Percentiles rank a stretch among this genome's conserved stretches.
Conservation (phyloP, 2,888 invertebrate species). For the Papilio demoleus region DNA sequence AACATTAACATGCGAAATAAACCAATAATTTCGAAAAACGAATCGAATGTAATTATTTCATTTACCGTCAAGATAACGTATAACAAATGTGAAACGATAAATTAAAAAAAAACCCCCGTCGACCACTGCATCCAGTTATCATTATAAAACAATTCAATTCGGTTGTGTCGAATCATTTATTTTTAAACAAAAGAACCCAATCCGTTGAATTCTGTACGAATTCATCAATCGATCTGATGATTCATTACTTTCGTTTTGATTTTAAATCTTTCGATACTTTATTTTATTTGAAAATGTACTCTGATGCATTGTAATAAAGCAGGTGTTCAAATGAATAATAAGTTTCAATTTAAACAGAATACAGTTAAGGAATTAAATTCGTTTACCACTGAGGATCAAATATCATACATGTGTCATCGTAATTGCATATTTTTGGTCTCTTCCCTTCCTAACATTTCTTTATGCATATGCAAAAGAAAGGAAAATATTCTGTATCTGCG, state of each 20-base stretch:
- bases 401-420: too few species aligned
- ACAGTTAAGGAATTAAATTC: too few species aligned
- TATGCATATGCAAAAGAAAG: too few species aligned
- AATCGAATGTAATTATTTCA: conserved; percentile 26
- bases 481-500: too few species aligned
- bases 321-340: too few species aligned
- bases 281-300: neutral
- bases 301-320: neutral
- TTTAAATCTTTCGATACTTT: neutral
- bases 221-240: conserved; percentile 21
- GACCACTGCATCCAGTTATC: conserved; percentile 8
- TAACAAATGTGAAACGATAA: conserved; percentile 32
- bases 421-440: too few species aligned
- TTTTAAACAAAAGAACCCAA: conserved; percentile 32
- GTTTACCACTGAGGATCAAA: too few species aligned
- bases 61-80: conserved; percentile 22
- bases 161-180: conserved; percentile 21
- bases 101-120: conserved; percentile 21
- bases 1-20: neutral
- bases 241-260: conserved; percentile 6
- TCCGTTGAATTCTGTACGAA: conserved; percentile 15
- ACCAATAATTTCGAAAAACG: neutral
- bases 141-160: conserved; percentile 24
- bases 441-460: too few species aligned
- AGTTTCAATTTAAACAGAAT: too few species aligned